Percentiles rank a stretch among this genome's conserved stretches.
phyloP scores from a whole-genome alignment of 1,140 invertebrate species.

The Alviniconcha marisindica region DNA sequence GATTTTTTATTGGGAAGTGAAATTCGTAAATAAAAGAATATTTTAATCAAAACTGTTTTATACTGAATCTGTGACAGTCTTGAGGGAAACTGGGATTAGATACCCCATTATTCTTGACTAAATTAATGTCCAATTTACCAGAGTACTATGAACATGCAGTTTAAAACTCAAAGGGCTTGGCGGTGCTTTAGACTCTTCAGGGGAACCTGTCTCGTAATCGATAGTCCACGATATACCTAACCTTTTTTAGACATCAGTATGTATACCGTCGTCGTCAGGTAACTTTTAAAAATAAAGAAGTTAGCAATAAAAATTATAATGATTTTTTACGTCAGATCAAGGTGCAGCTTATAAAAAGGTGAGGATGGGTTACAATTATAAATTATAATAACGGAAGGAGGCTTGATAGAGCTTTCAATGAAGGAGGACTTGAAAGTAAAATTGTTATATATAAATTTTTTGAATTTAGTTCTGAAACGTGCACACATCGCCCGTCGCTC shows the following conservation, averaged over 20 bases:
- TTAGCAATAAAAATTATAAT: constrained; percentile 73
- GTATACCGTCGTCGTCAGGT: constrained; percentile 79
- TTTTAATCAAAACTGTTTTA: too few species aligned
- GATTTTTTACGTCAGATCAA: constrained; percentile 79
- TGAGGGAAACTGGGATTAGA: constrained; percentile 72
- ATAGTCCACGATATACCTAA: constrained; percentile 79
- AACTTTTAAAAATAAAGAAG: constrained; percentile 76
- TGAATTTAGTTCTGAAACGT: constrained; percentile 78
- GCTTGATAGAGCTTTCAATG: constrained; percentile 69
- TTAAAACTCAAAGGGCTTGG: constrained; percentile 80
- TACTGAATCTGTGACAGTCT: constrained; percentile 21
- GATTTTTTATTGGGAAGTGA: too few species aligned
- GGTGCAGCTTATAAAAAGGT: constrained; percentile 78
- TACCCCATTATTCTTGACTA: constrained; percentile 80
- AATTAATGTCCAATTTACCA: constrained; percentile 72
- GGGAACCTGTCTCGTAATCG: constrained; percentile 79
- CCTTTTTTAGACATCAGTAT: constrained; percentile 76
- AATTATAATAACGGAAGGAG: constrained; percentile 12
- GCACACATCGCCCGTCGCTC: constrained; percentile 84
- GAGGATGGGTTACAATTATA: constrained; percentile 78
- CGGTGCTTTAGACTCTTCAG: constrained; percentile 80
- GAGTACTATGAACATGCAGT: constrained; percentile 77
- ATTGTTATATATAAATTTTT: constrained; percentile 63
- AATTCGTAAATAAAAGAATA: too few species aligned
- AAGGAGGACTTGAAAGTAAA: constrained; percentile 80